Evolutionary conservation across 1,140 invertebrate genomes (phyloP), one percentile per base, ranked within the genome.

Genomic region (Papilio polyxenes): DNA sequence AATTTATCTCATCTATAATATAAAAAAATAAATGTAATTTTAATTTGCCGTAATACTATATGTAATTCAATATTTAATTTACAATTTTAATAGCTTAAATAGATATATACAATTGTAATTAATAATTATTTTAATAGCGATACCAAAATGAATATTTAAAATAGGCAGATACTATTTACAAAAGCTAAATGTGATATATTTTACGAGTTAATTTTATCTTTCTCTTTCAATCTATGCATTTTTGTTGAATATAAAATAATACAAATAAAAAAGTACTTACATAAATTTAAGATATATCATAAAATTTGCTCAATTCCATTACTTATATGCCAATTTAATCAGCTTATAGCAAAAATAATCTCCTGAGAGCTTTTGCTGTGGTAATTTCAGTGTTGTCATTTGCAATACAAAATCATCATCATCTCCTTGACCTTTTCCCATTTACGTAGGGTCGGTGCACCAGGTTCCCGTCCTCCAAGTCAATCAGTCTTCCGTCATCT

Each of bases 161-260:
- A 65, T 65, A 65, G 23, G 23, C 23, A 65, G 11, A 13, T 53
- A 53, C 31, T 65, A 65, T 3, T 65, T 31, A 31, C 10, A 31
- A 65, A 65, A 31, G 62, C 62, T 65, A 11, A 65, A 65, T 65
- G 62, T 65, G 62, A 65, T 65, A 65, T 3, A 65, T 31, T 65
- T 11, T 4, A 23, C 23, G 23, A 65, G 17, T 65, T 65, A 11
- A 65, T 31, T 20, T 65, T 31, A 31, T 31, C 20, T 65, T 65
- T 11, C 10, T 9, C 7, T 65, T 37, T 31, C 3, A 11, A n/a
- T 17, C 15, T n/a, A 65, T 15, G 62, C 62, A 65, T 65, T 31
- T 31, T 65, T 65, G 23, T 31, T 31, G 23, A n/a, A 20, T 2
- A 44, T 7, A 44, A 44, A 44, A 44, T 44, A 7, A 44, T 7